phyloP scores from a whole-genome alignment of 2,797 vertebrate genomes.

The Neosalanx taihuensis region DNA sequence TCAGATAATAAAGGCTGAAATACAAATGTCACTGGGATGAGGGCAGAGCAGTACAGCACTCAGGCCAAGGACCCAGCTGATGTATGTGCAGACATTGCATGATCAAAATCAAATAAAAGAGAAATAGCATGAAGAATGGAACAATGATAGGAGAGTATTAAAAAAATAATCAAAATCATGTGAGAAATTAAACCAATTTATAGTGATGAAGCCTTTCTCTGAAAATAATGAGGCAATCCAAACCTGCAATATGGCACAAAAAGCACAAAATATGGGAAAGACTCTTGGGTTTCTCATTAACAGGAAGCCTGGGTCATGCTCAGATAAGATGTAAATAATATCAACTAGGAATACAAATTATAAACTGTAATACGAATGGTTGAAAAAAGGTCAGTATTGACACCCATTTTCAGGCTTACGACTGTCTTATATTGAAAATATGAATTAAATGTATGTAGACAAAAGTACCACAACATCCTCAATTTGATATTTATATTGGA shows the following conservation, averaged over 20 bases:
- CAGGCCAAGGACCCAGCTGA: conserved; percentile 3
- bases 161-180: conserved; percentile 14
- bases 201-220: conserved; percentile 20
- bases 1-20: conserved; percentile 11
- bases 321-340: conserved; percentile 51
- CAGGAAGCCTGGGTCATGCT: conserved; percentile 37
- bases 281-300: conserved; percentile 55
- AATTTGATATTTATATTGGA: conserved; percentile 29
- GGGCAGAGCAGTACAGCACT: not conserved
- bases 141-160: conserved; percentile 43
- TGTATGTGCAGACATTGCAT: conserved; percentile 1
- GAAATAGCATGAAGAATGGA: conserved; percentile 18
- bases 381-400: conserved; percentile 33
- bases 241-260: conserved; percentile 40
- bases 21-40: conserved; percentile 15
- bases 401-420: conserved; percentile 37
- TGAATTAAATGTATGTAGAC: conserved; percentile 38
- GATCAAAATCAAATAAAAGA: conserved; percentile 15
- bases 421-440: conserved; percentile 30
- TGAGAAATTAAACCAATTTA: conserved; percentile 26
- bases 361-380: conserved; percentile 29
- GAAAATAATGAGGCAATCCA: conserved; percentile 37
- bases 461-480: conserved; percentile 41
- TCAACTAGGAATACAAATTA: conserved; percentile 36
- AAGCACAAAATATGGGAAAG: conserved; percentile 50